Evolutionary conservation across 2,888 invertebrate species (phyloP).

Genomic region (Brachypalpus laphriformis): DNA sequence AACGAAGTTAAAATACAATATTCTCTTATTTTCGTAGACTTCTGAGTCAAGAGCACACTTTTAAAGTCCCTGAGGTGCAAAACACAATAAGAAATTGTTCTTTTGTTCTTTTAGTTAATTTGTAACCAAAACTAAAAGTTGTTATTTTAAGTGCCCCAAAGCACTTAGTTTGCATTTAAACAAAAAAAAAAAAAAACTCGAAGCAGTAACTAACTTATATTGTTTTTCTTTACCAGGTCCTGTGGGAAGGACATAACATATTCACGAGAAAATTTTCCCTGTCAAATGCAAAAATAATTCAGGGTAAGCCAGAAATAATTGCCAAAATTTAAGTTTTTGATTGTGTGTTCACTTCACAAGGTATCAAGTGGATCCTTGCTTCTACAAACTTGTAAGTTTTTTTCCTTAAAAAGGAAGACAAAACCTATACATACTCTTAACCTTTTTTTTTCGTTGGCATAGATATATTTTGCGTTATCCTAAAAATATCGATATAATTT

Average conservation of each 20-base stretch:
- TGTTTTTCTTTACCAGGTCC: too few relatives aligned
- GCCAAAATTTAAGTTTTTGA: conserved; percentile 1
- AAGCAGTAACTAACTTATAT: too few relatives aligned
- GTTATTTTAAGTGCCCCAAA: neutral
- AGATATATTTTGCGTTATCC: neutral
- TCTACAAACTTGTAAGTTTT: too few relatives aligned
- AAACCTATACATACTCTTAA: too few relatives aligned
- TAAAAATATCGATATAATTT: neutral
- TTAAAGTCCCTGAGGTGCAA: too few relatives aligned
- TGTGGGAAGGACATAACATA: neutral
- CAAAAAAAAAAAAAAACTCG: neutral
- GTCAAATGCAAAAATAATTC: neutral
- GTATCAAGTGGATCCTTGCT: neutral
- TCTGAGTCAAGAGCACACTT: too few relatives aligned
- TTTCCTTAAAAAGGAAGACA: too few relatives aligned
- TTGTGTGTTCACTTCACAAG: neutral
- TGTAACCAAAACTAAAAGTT: neutral
- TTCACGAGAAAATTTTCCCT: neutral
- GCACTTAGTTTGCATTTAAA: neutral
- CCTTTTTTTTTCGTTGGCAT: too few relatives aligned
- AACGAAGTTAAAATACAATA: too few relatives aligned
- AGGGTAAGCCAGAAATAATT: conserved; percentile 9
- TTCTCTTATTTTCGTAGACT: too few relatives aligned
- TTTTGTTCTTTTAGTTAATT: too few relatives aligned
- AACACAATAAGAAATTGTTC: neutral